phyloP scores from a whole-genome alignment of 2,797 vertebrate genomes.

The Anomalospiza imberbis region DNA sequence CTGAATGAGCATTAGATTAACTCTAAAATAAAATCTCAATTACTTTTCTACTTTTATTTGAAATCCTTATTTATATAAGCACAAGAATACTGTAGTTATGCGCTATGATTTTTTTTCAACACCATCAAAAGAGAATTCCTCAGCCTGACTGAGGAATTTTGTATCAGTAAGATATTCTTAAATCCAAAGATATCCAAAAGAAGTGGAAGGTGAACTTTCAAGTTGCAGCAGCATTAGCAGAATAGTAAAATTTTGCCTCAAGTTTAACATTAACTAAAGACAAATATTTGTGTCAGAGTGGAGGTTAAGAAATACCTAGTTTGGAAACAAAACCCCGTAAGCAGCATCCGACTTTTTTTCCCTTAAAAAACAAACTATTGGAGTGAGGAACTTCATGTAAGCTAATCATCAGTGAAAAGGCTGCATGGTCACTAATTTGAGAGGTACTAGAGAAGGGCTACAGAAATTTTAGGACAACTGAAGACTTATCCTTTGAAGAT shows the following conservation, averaged over 20 bases:
- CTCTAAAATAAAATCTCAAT: background rate
- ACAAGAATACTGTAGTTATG: background rate
- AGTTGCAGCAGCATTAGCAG: background rate
- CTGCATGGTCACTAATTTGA: background rate
- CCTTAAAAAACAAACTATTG: background rate
- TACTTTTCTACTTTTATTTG: background rate
- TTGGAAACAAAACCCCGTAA: background rate
- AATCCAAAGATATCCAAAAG: too few relatives aligned
- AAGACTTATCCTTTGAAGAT: background rate
- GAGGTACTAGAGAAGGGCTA: background rate
- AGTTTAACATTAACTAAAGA: background rate
- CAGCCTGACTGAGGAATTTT: background rate
- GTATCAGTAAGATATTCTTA: background rate
- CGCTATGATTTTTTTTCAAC: background rate
- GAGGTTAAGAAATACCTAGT: background rate
- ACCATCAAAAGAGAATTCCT: background rate
- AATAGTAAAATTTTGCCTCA: background rate
- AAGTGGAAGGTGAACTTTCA: background rate
- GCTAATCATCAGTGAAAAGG: background rate
- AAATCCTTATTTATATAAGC: background rate
- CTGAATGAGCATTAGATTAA: background rate
- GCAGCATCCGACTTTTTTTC: background rate
- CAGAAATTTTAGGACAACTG: background rate
- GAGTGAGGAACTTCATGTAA: background rate
- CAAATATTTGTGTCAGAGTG: background rate